A percentile compares a stretch with the other conserved stretches of the same genome.
Evolutionary conservation across 2,113 vertebrate species (phyloP).

Genomic region (Rhegmatorhina hoffmannsi): DNA sequence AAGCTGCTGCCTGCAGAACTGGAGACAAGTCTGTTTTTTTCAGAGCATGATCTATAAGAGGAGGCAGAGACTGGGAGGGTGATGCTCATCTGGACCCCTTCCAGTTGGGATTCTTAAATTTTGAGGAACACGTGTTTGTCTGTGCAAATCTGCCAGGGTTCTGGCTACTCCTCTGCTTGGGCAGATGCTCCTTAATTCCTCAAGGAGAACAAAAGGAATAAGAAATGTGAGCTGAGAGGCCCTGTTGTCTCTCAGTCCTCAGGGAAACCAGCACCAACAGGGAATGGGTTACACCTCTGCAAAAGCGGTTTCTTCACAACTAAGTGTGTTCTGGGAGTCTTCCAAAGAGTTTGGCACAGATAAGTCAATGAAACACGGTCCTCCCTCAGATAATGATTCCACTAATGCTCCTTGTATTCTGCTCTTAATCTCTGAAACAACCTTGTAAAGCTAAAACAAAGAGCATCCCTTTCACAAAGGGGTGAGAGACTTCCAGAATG

Average conservation of each 20-base stretch:
- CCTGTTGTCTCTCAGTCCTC: background rate
- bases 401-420: background rate
- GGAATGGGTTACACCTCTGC: background rate
- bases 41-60: background rate
- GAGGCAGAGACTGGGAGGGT: background rate
- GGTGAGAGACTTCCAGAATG: background rate
- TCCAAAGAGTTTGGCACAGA: background rate
- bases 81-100: slow-evolving; percentile 1
- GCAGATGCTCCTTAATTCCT: slow-evolving; percentile 26
- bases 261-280: background rate
- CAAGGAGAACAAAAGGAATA: background rate
- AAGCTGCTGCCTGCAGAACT: background rate
- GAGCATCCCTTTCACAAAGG: background rate
- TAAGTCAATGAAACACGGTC: background rate
- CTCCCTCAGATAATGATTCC: rapidly evolving
- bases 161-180: background rate
- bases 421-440: background rate
- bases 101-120: background rate
- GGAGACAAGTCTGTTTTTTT: background rate
- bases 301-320: background rate
- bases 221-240: background rate
- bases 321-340: background rate
- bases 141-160: background rate
- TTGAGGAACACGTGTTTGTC: background rate
- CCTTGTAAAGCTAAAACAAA: background rate